phyloP scores from a whole-genome alignment of 2,113 vertebrate species.

The Antechinus flavipes region DNA sequence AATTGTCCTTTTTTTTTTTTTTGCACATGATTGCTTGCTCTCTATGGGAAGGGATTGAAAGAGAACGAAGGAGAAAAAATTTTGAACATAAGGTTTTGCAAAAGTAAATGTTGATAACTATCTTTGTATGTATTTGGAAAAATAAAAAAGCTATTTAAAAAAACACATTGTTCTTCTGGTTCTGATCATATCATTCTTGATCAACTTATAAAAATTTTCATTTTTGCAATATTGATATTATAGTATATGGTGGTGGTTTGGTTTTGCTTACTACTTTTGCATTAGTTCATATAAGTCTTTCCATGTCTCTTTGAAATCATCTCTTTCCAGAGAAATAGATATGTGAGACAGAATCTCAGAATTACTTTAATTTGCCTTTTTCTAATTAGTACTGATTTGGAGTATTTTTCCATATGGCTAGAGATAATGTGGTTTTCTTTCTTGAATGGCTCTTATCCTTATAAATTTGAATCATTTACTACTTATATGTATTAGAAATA shows the following conservation, averaged over 20 bases:
- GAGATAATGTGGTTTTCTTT: not conserved
- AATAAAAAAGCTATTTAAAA: too few species aligned
- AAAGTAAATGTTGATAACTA: too few species aligned
- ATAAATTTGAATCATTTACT: not conserved
- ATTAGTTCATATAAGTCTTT: not conserved
- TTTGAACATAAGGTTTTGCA: too few species aligned
- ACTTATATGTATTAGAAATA: not conserved
- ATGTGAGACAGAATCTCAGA: not conserved
- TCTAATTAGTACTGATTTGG: not conserved
- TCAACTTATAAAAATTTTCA: not conserved
- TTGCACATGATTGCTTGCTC: too few species aligned
- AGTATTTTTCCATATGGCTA: not conserved
- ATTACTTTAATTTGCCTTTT: not conserved
- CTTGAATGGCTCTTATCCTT: not conserved
- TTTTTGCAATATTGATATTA: not conserved
- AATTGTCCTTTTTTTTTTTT: too few species aligned
- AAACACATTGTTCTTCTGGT: not conserved
- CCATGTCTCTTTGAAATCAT: not conserved
- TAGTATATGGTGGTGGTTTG: not conserved
- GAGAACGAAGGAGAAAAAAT: too few species aligned
- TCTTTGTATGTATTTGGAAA: too few species aligned
- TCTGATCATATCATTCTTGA: not conserved
- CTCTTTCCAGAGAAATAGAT: not conserved
- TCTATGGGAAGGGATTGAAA: too few species aligned
- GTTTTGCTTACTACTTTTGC: not conserved